Percentiles rank a stretch among this genome's conserved stretches.
Evolutionary conservation across 2,888 invertebrate species (phyloP).

Genomic region (Norana najaformis): DNA sequence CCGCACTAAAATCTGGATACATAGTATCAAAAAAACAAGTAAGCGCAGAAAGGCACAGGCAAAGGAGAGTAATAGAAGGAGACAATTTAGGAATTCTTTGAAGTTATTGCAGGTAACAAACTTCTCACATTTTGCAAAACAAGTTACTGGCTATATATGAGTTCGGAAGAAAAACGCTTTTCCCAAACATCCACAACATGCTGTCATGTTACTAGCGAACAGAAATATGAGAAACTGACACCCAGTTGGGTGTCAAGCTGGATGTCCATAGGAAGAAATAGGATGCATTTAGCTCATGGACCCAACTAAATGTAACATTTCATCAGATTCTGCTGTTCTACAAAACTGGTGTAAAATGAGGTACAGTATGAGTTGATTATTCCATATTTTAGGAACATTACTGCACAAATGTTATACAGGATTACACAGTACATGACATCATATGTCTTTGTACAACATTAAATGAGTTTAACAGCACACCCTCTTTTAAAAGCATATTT

Average conservation of each 20-base stretch:
- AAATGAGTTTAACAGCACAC: not conserved
- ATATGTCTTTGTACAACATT: not conserved
- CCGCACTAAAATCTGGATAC: too few species aligned
- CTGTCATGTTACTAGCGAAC: not conserved
- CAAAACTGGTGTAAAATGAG: too few species aligned
- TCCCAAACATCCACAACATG: not conserved
- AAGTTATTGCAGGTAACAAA: not conserved
- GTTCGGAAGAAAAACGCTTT: not conserved
- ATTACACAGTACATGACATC: not conserved
- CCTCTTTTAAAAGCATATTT: not conserved
- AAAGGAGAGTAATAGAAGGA: not conserved
- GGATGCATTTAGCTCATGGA: not conserved
- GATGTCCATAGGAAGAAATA: not conserved
- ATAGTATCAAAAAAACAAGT: too few species aligned
- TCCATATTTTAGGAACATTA: too few species aligned
- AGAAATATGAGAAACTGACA: constrained; percentile 9
- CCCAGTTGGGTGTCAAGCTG: not conserved
- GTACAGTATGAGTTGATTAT: too few species aligned
- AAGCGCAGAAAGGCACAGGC: not conserved
- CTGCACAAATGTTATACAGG: too few species aligned
- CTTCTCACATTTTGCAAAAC: not conserved
- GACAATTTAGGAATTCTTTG: not conserved
- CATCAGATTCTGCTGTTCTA: too few species aligned
- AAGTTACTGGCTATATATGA: too few species aligned
- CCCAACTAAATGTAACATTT: not conserved